Percentiles rank a stretch among this genome's conserved stretches.
These are phyloP conservation scores for Onychomys leucogaster DNA, from an alignment of 2,797 vertebrate genomes.

Conservation along the genomic window DNA sequence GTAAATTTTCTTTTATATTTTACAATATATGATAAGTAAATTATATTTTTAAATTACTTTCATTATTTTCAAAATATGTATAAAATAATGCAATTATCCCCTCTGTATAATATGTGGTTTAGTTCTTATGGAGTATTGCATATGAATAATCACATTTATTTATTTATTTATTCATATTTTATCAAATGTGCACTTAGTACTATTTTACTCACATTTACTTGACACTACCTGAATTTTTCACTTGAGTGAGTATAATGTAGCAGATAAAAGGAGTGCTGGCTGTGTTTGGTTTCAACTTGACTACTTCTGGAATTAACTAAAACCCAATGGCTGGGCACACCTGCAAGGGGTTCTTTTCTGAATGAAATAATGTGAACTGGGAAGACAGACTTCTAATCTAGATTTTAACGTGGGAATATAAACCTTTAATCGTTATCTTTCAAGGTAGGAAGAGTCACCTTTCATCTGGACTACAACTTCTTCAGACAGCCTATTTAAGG, in stretches of 20 bases:
- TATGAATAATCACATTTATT: not conserved
- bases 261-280: not conserved
- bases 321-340: not conserved
- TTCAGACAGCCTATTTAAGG: not conserved
- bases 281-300: not conserved
- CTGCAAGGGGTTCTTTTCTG: not conserved
- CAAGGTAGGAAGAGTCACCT: not conserved
- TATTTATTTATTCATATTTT: not conserved
- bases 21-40: not conserved
- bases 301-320: not conserved
- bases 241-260: not conserved
- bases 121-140: not conserved
- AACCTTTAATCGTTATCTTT: not conserved
- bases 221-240: not conserved
- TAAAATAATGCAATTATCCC: not conserved
- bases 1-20: conserved; percentile 21
- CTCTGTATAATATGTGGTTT: not conserved
- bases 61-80: not conserved
- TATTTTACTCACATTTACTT: not conserved
- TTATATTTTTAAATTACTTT: not conserved
- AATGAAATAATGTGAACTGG: not conserved
- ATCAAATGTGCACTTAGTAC: not conserved
- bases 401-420: not conserved
- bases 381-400: not conserved
- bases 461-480: not conserved